Conservation (phyloP, 2,113 vertebrate genomes). For the Malaclemys terrapin region DNA sequence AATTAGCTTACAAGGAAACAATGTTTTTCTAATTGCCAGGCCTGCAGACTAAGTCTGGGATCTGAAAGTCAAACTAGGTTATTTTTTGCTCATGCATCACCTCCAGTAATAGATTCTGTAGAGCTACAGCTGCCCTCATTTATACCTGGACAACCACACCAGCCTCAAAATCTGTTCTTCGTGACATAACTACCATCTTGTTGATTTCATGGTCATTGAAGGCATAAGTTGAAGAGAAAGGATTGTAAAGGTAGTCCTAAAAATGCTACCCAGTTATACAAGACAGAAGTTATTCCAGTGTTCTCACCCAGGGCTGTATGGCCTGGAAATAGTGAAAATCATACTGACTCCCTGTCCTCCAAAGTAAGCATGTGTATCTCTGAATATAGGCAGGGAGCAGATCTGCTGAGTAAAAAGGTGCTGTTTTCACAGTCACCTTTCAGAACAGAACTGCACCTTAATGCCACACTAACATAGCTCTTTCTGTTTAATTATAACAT, state of each 20-base stretch:
- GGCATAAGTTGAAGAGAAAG: background rate
- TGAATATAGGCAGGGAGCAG: background rate
- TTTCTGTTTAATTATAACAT: background rate
- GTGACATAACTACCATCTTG: rapidly evolving
- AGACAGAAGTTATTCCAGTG: rapidly evolving
- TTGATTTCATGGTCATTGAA: rapidly evolving
- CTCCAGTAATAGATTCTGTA: background rate
- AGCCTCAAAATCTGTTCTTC: background rate
- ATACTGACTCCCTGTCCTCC: background rate
- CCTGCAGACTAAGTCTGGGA: background rate
- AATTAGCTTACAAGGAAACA: background rate
- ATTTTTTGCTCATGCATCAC: background rate
- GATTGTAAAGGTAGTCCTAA: background rate
- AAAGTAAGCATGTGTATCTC: background rate
- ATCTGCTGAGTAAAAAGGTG: background rate
- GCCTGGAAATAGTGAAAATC: rapidly evolving
- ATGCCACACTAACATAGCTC: background rate
- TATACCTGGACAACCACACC: background rate
- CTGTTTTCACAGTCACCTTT: background rate
- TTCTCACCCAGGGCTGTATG: background rate
- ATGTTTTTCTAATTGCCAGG: background rate
- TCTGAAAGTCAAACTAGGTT: background rate
- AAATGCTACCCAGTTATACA: background rate
- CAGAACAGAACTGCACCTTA: background rate
- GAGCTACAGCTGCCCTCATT: rapidly evolving